phyloP scores from a whole-genome alignment of 2,113 vertebrate species.

The Hippopotamus amphibius region DNA sequence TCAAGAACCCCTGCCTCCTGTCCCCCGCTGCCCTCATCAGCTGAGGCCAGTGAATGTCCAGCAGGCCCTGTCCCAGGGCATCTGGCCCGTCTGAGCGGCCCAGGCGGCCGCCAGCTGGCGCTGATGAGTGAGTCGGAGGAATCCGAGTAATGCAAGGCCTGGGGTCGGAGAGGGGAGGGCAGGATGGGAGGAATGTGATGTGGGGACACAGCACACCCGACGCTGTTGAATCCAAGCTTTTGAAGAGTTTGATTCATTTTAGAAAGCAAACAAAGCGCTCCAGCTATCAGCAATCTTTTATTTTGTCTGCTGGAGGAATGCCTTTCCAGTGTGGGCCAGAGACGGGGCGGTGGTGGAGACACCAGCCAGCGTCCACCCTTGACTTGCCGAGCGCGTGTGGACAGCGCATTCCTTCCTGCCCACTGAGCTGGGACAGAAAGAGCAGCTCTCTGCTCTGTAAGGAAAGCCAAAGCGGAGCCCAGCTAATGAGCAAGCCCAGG shows the following conservation, averaged over 20 bases:
- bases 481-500: neutral
- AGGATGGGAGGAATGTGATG: constrained; percentile 74
- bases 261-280: constrained; percentile 80
- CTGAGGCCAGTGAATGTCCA: neutral
- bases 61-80: neutral
- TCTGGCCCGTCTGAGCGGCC: constrained; percentile 52
- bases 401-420: constrained; percentile 68
- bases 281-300: constrained; percentile 54
- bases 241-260: constrained; percentile 85
- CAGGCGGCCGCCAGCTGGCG: constrained; percentile 37
- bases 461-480: constrained; percentile 41
- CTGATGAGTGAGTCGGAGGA: constrained; percentile 75
- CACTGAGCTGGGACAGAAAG: constrained; percentile 67
- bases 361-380: neutral
- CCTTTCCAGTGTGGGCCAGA: neutral
- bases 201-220: constrained; percentile 64
- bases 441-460: neutral
- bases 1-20: neutral
- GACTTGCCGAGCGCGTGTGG: constrained; percentile 60
- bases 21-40: neutral
- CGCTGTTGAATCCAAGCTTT: constrained; percentile 76
- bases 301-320: constrained; percentile 75
- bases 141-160: constrained; percentile 82
- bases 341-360: neutral
- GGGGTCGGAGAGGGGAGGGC: neutral